Evolutionary conservation across 2,113 vertebrate genomes (phyloP), one percentile per base, ranked within the genome.

Genomic region (Tyrannus savana): DNA sequence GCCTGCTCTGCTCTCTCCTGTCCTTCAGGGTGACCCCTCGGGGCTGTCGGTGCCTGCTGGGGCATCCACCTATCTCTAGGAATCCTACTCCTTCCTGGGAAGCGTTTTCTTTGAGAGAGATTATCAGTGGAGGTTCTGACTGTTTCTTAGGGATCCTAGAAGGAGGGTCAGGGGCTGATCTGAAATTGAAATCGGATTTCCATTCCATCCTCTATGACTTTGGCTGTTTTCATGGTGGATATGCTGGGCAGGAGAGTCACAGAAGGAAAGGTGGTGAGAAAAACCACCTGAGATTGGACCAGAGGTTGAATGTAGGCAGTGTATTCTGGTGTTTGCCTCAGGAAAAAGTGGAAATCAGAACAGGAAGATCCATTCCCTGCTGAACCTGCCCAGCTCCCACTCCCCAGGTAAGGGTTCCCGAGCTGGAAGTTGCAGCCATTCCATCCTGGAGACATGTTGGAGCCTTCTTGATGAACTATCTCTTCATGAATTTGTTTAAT

Each of bases 1-100:
- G 0, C 4, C 60, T 2, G 0, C 64, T 7, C 3, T 6, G 3
- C 35, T 52, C 67, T 67, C 49, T 12, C 21, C 56, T 8, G 22
- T 6, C 31, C 35, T 33, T 44, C 12, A 1, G 10, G 1, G 9
- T 11, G 59, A 33, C 19, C 41, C 56, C n/a, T 41, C n/a, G 14
- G 17, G 60, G 37, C 60, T 87, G n/a, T 28, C 68, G 0, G 6
- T 24, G 71, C 13, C 92, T 89, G 27, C 87, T 50, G 58, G 39
- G 58, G 6, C 44, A 12, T 11, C 56, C 31, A 1, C 7, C 78
- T 79, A 2, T 35, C 71, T 7, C 12, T 31, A 14, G 55, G 56
- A 77, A 15, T 59, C 56, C 44, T 88, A 17, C 56, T 93, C 52
- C 49, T 87, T 66, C 24, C n/a, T 85, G 41, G 50, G 39, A 59